Evolutionary conservation across 2,797 vertebrate species (phyloP).

Genomic region (Centroberyx gerrardi): DNA sequence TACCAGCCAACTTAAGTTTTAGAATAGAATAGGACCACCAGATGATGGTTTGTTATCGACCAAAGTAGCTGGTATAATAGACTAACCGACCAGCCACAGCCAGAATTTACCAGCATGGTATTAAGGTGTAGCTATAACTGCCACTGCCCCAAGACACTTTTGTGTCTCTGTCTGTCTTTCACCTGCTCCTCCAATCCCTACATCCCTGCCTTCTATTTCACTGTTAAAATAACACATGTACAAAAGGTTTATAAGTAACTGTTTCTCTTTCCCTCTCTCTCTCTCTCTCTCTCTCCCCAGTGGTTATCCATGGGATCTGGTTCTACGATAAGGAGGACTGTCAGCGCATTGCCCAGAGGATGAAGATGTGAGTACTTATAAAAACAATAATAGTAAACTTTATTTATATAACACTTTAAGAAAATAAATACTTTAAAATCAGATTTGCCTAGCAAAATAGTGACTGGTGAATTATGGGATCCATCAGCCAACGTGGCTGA

Average conservation of each 20-base stretch:
- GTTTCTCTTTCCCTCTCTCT: conserved; percentile 12
- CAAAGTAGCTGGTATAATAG: background rate
- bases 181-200: background rate
- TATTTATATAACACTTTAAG: conserved; percentile 2
- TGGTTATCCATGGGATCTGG: conserved; percentile 98
- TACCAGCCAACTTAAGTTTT: conserved; percentile 24
- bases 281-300: conserved; percentile 74
- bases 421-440: background rate
- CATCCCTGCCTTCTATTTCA: background rate
- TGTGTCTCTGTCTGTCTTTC: too few relatives aligned
- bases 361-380: conserved; percentile 92
- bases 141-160: background rate
- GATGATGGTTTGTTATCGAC: background rate
- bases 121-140: background rate
- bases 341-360: conserved; percentile 94
- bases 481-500: background rate
- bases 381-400: background rate
- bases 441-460: background rate
- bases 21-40: background rate
- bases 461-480: background rate
- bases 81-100: background rate
- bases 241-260: background rate
- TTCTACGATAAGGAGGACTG: conserved; percentile 98
- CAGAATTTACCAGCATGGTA: background rate
- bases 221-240: background rate